Conservation (phyloP, 2,797 vertebrate species). For the Lepidocolaptes lacrymiger region DNA sequence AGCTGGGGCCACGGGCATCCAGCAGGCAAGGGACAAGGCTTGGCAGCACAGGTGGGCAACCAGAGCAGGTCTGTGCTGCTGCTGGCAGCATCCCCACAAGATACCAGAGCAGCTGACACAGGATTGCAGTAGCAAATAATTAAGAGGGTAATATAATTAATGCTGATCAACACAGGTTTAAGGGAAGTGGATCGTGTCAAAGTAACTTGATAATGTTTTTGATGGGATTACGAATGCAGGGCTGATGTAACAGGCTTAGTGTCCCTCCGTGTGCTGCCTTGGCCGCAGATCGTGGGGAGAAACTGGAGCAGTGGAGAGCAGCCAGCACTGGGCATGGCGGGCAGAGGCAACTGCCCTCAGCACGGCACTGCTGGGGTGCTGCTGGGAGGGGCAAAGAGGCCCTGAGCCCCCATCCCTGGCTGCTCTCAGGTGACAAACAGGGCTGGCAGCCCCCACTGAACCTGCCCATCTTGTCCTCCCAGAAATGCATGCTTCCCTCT, state of each 20-base stretch:
- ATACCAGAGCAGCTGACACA: constrained; percentile 28
- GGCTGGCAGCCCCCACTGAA: background rate
- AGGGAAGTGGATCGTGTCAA: constrained; percentile 67
- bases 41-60: background rate
- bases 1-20: background rate
- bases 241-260: constrained; percentile 66
- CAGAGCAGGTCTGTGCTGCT: background rate
- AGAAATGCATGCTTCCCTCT: accelerated
- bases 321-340: accelerated
- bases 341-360: background rate
- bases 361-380: accelerated
- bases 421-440: background rate
- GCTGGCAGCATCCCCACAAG: background rate
- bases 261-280: background rate
- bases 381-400: background rate
- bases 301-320: constrained; percentile 51
- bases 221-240: constrained; percentile 53
- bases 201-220: constrained; percentile 67
- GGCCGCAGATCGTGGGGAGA: background rate
- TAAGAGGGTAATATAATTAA: constrained; percentile 71
- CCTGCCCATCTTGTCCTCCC: background rate
- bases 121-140: constrained; percentile 64
- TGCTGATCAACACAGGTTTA: constrained; percentile 68
- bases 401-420: background rate
- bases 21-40: accelerated